phyloP scores from a whole-genome alignment of 2,797 vertebrate genomes.

The Rhinoraja longicauda region DNA sequence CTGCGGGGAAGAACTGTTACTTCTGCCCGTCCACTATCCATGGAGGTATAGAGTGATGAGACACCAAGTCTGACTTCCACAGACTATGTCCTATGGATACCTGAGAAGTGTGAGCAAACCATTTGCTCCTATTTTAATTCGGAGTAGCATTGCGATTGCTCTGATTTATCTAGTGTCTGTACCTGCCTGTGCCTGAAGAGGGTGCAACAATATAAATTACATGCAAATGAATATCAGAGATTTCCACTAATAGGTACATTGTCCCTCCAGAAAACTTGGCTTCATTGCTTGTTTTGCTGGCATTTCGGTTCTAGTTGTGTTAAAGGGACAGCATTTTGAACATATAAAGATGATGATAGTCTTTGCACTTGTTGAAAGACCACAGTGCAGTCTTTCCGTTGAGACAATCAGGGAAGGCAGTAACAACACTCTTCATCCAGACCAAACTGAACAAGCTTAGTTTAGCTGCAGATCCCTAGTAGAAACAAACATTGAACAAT shows the following conservation, averaged over 20 bases:
- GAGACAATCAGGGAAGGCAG: not conserved
- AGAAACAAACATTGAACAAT: not conserved
- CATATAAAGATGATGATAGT: not conserved
- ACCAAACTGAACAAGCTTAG: not conserved
- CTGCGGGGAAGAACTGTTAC: not conserved
- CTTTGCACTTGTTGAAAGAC: too few relatives aligned
- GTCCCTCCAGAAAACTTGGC: not conserved
- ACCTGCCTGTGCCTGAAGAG: conserved; percentile 13
- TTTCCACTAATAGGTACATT: not conserved
- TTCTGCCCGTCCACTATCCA: not conserved
- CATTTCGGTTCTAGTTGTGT: not conserved
- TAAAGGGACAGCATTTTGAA: not conserved
- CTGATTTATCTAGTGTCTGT: not conserved
- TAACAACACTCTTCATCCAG: too few relatives aligned
- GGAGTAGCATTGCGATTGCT: not conserved
- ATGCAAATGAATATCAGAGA: conserved; percentile 21
- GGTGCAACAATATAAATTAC: conserved; percentile 33
- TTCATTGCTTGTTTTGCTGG: not conserved
- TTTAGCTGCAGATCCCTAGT: not conserved
- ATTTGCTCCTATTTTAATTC: not conserved
- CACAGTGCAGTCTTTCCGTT: not conserved
- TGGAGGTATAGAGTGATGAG: not conserved
- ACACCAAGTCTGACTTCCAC: not conserved
- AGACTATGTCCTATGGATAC: not conserved
- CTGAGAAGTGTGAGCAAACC: not conserved